Base-by-base conservation (phyloP, 2,888 invertebrate genomes). In the Apamea epomidion region DNA sequence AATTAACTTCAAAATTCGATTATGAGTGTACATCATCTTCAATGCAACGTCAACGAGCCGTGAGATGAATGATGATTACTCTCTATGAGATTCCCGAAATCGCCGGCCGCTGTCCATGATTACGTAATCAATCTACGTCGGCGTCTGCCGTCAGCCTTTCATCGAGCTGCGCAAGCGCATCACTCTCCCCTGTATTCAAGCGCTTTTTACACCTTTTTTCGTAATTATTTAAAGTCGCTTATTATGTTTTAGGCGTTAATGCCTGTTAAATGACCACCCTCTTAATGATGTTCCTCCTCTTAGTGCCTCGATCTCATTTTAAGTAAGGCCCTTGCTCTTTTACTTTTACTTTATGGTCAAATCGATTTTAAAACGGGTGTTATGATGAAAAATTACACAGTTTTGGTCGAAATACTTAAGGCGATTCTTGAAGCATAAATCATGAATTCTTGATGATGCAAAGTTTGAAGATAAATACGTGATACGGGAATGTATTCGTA, bases 121-220 rank as follows among this genome's bases (percentile, higher is more conserved):
- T 96, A 96, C 96, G 94, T 95, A 96, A 96, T 97, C 96, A 97
- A 97, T 97, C 97, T 94, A 94, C 95, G 96, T 96, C 96, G 92
- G 90, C 90, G 92, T 90, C 91, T 92, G 92, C 94, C 93, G 93
- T 94, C 95, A 92, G 95, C 94, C 96, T 96, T 96, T 96, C 96
- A 96, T 94, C 96, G 94, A 85, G 91, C 93, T 90, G 93, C 94
- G 95, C 94, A 87, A 89, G 94, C 94, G 94, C 94, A 95, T 93
- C 92, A 92, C 92, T 94, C 95, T 94, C 91, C 93, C 92, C 92
- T 91, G 92, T 92, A 92, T 94, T 94, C 94, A 94, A 94, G 92
- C 90, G 92, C 93, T 93, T 95, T 95, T 95, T 95, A 95, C 94
- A 95, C 95, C 94, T 96, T 95, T 95, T 95, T 95, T 94, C 92